These are phyloP conservation scores for Platanista minor DNA, from an alignment of 2,113 vertebrate genomes.

Conservation along the genomic window DNA sequence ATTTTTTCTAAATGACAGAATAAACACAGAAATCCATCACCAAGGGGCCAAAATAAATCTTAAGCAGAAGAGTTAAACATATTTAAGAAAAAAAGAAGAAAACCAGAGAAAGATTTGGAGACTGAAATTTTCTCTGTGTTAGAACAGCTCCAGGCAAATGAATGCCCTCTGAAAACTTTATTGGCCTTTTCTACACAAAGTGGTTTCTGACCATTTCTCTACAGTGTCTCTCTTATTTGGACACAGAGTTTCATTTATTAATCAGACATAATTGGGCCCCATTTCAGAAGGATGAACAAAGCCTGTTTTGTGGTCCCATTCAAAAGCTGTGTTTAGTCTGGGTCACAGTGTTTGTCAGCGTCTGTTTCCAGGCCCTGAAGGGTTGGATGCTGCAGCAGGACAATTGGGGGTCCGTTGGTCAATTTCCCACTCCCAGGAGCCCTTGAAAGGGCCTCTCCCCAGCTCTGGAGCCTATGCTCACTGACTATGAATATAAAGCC, in stretches of 20 bases:
- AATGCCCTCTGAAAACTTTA: constrained; percentile 26
- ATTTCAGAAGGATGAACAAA: constrained; percentile 72
- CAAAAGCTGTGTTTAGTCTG: constrained; percentile 55
- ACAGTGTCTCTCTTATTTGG: constrained; percentile 51
- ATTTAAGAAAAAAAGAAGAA: constrained; percentile 48
- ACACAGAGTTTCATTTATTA: constrained; percentile 73
- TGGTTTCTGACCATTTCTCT: constrained; percentile 46
- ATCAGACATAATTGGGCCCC: constrained; percentile 71
- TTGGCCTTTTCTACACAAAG: constrained; percentile 39
- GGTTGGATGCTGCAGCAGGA: constrained; percentile 1
- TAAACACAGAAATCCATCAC: constrained; percentile 67
- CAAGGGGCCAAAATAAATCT: constrained; percentile 64
- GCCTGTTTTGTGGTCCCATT: constrained; percentile 61
- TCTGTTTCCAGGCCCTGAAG: constrained; percentile 37
- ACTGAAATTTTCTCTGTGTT: neutral
- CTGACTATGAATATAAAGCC: neutral
- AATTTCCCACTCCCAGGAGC: constrained; percentile 40
- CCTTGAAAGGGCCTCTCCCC: constrained; percentile 31
- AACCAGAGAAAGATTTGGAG: constrained; percentile 33
- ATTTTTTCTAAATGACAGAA: constrained; percentile 67
- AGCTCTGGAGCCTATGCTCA: neutral
- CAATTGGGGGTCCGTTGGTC: constrained; percentile 32
- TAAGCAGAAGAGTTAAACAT: constrained; percentile 63
- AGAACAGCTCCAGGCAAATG: constrained; percentile 7
- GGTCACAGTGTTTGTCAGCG: constrained; percentile 58